These are phyloP conservation scores for Pogonophryne albipinna DNA, from an alignment of 2,797 vertebrate species.

Conservation along the genomic window DNA sequence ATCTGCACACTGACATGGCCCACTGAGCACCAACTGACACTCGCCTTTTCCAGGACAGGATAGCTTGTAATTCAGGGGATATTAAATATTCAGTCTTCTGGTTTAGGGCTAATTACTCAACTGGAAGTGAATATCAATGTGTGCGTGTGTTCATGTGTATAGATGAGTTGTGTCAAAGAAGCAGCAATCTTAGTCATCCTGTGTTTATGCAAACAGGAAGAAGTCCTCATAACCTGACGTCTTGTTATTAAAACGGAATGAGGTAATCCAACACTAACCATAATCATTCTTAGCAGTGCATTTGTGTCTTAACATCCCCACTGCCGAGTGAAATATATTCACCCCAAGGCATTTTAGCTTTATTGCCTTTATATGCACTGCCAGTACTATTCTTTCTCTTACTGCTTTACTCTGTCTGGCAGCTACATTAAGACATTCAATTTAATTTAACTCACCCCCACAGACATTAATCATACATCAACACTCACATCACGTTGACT, in stretches of 20 bases:
- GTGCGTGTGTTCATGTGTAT: constrained; percentile 22
- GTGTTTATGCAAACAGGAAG: constrained; percentile 41
- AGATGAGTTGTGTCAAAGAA: constrained; percentile 26
- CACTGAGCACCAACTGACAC: constrained; percentile 37
- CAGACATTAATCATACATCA: constrained; percentile 9
- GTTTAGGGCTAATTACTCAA: constrained; percentile 63
- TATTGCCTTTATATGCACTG: neutral
- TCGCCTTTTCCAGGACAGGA: constrained; percentile 65
- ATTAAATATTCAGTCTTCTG: constrained; percentile 75
- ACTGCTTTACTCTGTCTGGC: constrained; percentile 10
- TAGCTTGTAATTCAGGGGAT: constrained; percentile 55
- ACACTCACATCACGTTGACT: constrained; percentile 8
- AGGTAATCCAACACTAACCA: constrained; percentile 41
- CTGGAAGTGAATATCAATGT: constrained; percentile 8
- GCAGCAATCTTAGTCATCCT: constrained; percentile 18
- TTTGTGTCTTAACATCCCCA: constrained; percentile 19
- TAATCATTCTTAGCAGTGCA: constrained; percentile 22
- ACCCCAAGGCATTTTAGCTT: constrained; percentile 1
- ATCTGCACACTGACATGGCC: constrained; percentile 50
- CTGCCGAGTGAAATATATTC: constrained; percentile 14
- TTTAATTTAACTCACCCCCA: constrained; percentile 13
- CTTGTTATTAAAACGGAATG: constrained; percentile 58
- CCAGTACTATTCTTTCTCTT: neutral
- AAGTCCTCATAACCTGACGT: constrained; percentile 34
- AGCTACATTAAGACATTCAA: neutral